Evolutionary conservation across 2,888 invertebrate genomes (phyloP).

Genomic region (Anthrax anthrax): DNA sequence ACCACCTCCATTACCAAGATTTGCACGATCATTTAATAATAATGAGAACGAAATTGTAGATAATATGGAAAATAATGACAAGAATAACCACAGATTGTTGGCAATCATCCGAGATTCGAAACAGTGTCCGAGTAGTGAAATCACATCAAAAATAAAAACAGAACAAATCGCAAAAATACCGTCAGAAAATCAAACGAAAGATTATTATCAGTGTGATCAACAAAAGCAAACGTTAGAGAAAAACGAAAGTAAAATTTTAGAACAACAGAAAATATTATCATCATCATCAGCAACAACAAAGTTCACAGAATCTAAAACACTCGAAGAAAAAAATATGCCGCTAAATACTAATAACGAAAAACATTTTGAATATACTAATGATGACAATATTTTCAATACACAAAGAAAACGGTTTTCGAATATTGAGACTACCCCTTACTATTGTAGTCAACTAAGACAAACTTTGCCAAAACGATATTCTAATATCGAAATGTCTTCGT

Average conservation of each 20-base stretch:
- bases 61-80: constrained; percentile 21
- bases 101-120: constrained; percentile 45
- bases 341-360: not conserved
- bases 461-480: constrained; percentile 27
- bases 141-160: constrained; percentile 13
- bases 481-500: constrained; percentile 28
- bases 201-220: constrained; percentile 23
- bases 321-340: not conserved
- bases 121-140: constrained; percentile 15
- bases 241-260: constrained; percentile 3
- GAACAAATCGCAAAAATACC: constrained; percentile 8
- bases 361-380: not conserved
- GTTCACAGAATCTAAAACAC: constrained; percentile 17
- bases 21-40: constrained; percentile 8
- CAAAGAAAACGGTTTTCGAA: constrained; percentile 28
- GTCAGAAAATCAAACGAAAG: constrained; percentile 11
- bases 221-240: constrained; percentile 13
- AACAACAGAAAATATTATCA: constrained; percentile 2
- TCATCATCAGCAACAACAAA: constrained; percentile 6
- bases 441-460: constrained; percentile 15
- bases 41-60: constrained; percentile 15
- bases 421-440: constrained; percentile 20
- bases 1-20: constrained; percentile 20
- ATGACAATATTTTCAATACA: constrained; percentile 4
- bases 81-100: constrained; percentile 44